Percentiles rank a stretch among this genome's conserved stretches.
Evolutionary conservation across 1,140 invertebrate genomes (phyloP).

Genomic region (Euschistus heros): DNA sequence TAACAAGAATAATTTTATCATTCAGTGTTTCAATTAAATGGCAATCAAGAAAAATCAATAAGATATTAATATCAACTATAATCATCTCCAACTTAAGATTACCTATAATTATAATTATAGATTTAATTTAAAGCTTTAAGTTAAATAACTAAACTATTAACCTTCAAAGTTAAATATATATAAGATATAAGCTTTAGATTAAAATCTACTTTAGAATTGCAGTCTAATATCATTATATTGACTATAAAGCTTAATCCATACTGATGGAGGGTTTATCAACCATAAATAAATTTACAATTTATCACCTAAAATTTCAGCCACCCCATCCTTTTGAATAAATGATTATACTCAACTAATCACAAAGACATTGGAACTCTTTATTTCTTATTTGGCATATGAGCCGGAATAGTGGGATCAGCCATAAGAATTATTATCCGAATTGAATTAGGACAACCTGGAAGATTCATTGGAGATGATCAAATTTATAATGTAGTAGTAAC

Average conservation of each 20-base stretch:
- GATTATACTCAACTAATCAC: constrained; percentile 52
- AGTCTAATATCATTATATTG: not conserved
- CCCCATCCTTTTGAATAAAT: constrained; percentile 19
- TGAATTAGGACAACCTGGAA: too few relatives aligned
- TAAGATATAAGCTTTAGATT: not conserved
- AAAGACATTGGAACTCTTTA: constrained; percentile 67
- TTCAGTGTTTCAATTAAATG: not conserved
- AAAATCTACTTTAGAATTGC: constrained; percentile 1
- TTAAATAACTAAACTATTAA: constrained; percentile 17
- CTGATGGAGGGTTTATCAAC: not conserved
- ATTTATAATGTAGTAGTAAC: too few relatives aligned
- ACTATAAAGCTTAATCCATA: not conserved
- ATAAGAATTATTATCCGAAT: too few relatives aligned
- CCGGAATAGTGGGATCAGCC: constrained; percentile 42
- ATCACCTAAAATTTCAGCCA: constrained; percentile 16
- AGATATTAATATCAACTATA: constrained; percentile 37
- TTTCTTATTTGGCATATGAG: constrained; percentile 56
- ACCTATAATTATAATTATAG: not conserved
- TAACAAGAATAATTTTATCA: not conserved
- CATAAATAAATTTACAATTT: too few relatives aligned
- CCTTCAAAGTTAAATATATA: constrained; percentile 17
- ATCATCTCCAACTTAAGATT: constrained; percentile 36
- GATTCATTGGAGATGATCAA: too few relatives aligned
- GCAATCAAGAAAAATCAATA: constrained; percentile 17
- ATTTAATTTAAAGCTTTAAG: constrained; percentile 6